phyloP scores from a whole-genome alignment of 1,140 invertebrate genomes.

The Atta colombica region DNA sequence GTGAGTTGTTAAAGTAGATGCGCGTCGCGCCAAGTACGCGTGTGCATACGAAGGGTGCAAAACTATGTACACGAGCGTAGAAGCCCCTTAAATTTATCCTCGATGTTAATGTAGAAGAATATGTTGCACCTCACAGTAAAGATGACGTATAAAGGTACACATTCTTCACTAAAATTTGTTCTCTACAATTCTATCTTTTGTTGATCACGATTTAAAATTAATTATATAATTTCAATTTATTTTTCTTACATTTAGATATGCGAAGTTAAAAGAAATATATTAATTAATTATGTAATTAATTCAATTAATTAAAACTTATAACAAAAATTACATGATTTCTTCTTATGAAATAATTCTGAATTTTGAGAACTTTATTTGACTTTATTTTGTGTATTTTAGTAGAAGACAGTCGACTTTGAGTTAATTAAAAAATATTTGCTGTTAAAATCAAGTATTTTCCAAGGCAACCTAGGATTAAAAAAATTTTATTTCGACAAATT shows the following conservation, averaged over 20 bases:
- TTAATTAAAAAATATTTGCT: not conserved
- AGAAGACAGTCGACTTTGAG: not conserved
- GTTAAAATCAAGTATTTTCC: not conserved
- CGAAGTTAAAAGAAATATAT: not conserved
- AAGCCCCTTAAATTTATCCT: conserved; percentile 34
- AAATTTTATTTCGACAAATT: not conserved
- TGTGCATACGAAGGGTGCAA: conserved; percentile 16
- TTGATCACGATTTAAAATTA: not conserved
- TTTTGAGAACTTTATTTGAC: not conserved
- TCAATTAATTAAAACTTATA: not conserved
- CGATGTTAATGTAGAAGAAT: not conserved
- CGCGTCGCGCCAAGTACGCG: conserved; percentile 5
- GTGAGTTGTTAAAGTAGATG: conserved; percentile 41
- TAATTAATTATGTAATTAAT: not conserved
- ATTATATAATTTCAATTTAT: not conserved
- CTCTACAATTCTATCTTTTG: not conserved
- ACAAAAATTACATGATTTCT: not conserved
- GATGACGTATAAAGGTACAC: too few relatives aligned
- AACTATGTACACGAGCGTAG: conserved; percentile 26
- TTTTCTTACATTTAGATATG: not conserved
- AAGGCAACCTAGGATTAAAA: not conserved
- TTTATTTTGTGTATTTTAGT: not conserved
- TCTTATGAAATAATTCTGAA: not conserved
- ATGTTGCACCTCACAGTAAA: not conserved
- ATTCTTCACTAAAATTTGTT: not conserved